Base-by-base conservation (phyloP, 1,140 invertebrate species). In the Sinonovacula constricta region DNA sequence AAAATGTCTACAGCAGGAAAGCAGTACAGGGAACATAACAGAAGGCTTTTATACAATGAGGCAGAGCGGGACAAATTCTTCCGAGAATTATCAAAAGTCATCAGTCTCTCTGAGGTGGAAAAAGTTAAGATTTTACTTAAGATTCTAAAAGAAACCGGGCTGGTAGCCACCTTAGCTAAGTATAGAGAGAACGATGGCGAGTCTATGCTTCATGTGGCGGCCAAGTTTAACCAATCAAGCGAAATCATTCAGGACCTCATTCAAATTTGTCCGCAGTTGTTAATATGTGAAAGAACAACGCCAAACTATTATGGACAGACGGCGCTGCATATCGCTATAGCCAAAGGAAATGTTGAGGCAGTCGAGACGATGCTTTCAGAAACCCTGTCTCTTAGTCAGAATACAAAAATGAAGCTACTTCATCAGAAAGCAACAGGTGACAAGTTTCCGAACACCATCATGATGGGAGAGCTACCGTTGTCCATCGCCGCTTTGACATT, bases 381-480 rank as follows among this genome's bases (percentile, higher is more conserved):
- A 22, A 34, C 68, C 14, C 45, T 67, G 15, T 60, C 60, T 22
- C 34, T 59, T 31, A 54, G 51, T 49, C 53, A 75, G 49, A 49
- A 60, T 51, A 54, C 69, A 2, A 54, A 45, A 22, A 67, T 49
- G 31, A 56, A 54, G n/a, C 31, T 79, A 3, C 74, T 81, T 18
- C 60, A 66, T 28, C 56, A 45, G 28, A 26, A 56, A 31, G 83
- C 83, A 14, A 80, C 81, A 2, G 83, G 81, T 0, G 33, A 62
- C 24, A 70, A 77, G 22, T 84, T 84, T 59, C 36, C 39, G 45
- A 78, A 82, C 69, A 84, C 83, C 18, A 78, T 84, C 10, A 82
- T 84, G 83, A 84, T 84, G 83, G 83, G 83, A 31, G 83, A 84
- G 62, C 71, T 84, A 12, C 81, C 83, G 49, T 74, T 84, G 53